Conservation (phyloP, 2,113 vertebrate genomes). For the Aplodontia rufa region DNA sequence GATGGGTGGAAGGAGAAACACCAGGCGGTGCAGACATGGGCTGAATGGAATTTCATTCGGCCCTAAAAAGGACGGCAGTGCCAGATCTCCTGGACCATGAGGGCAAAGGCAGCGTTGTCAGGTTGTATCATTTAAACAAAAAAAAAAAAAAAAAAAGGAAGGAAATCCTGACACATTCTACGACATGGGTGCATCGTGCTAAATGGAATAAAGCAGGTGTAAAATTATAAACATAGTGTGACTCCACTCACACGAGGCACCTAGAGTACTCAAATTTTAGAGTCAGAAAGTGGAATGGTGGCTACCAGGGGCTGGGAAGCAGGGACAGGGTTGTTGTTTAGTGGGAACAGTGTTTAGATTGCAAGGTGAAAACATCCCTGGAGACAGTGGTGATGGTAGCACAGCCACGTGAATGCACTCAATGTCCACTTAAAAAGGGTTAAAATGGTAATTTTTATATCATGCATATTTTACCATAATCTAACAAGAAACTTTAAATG, state of each 20-base stretch:
- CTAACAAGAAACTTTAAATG: background rate
- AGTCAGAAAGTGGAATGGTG: background rate
- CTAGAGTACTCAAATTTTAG: background rate
- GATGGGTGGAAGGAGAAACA: background rate
- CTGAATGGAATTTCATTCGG: background rate
- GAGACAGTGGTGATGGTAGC: background rate
- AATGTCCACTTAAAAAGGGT: background rate
- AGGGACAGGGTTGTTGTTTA: background rate
- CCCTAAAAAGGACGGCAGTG: background rate
- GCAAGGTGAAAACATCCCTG: background rate
- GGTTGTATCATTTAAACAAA: background rate
- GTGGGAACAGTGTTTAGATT: background rate
- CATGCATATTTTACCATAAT: background rate
- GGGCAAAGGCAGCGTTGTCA: background rate
- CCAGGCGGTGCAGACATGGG: background rate
- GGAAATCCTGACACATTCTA: background rate
- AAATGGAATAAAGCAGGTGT: background rate
- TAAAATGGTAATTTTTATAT: background rate
- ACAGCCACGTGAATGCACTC: background rate
- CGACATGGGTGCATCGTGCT: background rate
- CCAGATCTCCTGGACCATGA: background rate
- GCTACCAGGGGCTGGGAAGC: rapidly evolving
- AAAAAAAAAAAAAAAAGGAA: background rate
- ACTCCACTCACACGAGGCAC: background rate
- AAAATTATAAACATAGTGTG: background rate